Percentiles rank a stretch among this genome's conserved stretches.
Evolutionary conservation across 2,888 invertebrate genomes (phyloP).

Genomic region (Agrotis puta): DNA sequence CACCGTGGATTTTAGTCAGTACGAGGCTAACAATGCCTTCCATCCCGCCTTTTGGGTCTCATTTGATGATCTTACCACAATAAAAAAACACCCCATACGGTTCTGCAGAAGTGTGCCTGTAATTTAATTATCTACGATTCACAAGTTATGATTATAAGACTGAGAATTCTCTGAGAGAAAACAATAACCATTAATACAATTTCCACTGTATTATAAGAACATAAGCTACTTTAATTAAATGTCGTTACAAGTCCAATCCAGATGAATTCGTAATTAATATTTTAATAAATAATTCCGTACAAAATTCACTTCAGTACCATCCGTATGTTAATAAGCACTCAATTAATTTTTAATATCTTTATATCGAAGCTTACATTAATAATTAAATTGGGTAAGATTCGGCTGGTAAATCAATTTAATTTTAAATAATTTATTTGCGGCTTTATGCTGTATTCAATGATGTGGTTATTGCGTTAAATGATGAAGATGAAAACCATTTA

Average conservation of each 20-base stretch:
- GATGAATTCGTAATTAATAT: neutral
- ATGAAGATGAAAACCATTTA: neutral
- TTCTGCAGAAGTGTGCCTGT: too few relatives aligned
- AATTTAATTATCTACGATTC: too few relatives aligned
- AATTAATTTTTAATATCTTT: conserved; percentile 61
- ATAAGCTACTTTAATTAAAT: neutral
- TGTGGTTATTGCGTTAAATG: conserved; percentile 1
- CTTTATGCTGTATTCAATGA: conserved; percentile 23
- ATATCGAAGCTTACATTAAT: conserved; percentile 41
- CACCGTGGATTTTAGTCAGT: too few relatives aligned
- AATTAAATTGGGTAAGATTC: conserved; percentile 3
- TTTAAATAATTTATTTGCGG: conserved; percentile 8
- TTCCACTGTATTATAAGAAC: neutral
- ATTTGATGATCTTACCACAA: too few relatives aligned
- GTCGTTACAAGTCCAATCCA: neutral
- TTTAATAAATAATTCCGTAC: neutral
- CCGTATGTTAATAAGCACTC: conserved; percentile 32
- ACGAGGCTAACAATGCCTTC: too few relatives aligned
- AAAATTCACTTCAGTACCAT: conserved; percentile 29
- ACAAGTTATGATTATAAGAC: too few relatives aligned
- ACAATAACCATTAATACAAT: neutral
- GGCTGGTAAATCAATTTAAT: conserved; percentile 15
- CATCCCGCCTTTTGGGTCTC: too few relatives aligned
- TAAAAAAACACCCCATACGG: too few relatives aligned
- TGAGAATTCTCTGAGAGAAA: too few relatives aligned